phyloP scores from a whole-genome alignment of 2,797 vertebrate species.

The Leuciscus waleckii region DNA sequence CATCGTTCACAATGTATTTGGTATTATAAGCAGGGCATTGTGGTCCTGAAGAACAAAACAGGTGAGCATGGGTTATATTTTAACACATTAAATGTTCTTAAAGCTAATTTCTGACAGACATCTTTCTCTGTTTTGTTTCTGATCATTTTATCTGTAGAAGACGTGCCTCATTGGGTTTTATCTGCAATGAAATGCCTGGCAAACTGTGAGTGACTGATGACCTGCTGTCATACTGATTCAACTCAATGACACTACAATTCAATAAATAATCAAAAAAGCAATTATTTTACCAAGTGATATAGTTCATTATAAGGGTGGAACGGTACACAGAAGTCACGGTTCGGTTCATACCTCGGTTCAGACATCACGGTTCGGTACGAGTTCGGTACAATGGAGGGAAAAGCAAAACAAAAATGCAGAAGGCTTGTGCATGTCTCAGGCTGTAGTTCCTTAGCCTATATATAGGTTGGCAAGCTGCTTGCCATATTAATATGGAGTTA shows the following conservation, averaged over 20 bases:
- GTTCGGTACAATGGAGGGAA: too few relatives aligned
- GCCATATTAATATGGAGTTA: not conserved
- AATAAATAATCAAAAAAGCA: not conserved
- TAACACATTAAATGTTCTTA: not conserved
- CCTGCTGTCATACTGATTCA: not conserved
- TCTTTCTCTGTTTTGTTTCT: conserved; percentile 5
- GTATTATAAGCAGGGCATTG: conserved; percentile 89
- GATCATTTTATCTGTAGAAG: conserved; percentile 73
- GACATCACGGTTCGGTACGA: too few relatives aligned
- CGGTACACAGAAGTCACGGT: too few relatives aligned
- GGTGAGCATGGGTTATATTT: conserved; percentile 69
- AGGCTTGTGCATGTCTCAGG: too few relatives aligned
- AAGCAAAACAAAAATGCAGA: too few relatives aligned
- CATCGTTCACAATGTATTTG: conserved; percentile 90
- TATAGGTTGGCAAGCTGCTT: not conserved
- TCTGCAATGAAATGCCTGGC: conserved; percentile 96
- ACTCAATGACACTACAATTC: not conserved
- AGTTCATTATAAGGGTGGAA: too few relatives aligned
- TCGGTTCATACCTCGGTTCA: too few relatives aligned
- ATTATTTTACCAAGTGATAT: too few relatives aligned
- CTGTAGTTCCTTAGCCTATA: not conserved
- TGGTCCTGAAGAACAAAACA: conserved; percentile 88
- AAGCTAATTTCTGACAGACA: not conserved
- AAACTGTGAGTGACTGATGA: conserved; percentile 87
- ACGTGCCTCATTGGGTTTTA: conserved; percentile 94